A percentile compares a stretch with the other conserved stretches of the same genome.
Evolutionary conservation across 2,888 invertebrate species (phyloP).

Genomic region (Cephus rjabovi): DNA sequence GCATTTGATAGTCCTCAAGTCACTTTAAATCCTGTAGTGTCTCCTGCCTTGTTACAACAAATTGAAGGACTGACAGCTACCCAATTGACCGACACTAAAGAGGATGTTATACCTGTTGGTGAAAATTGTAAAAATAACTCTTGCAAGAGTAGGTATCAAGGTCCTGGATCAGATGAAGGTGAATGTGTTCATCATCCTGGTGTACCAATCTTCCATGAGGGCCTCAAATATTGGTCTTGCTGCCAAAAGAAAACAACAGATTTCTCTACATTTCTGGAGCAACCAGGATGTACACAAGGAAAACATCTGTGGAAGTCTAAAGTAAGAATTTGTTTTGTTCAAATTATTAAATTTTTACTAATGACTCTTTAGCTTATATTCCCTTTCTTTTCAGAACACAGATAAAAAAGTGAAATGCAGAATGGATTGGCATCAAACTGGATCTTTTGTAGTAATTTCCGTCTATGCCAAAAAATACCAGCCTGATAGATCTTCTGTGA

Average conservation of each 20-base stretch:
- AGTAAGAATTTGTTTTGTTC: conserved; percentile 61
- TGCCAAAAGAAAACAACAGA: conserved; percentile 92
- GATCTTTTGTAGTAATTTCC: conserved; percentile 83
- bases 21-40: conserved; percentile 71
- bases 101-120: conserved; percentile 73
- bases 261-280: conserved; percentile 91
- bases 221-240: conserved; percentile 97
- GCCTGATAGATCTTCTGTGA: conserved; percentile 79
- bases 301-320: conserved; percentile 88
- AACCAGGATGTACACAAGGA: conserved; percentile 89
- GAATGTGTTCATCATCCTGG: conserved; percentile 89
- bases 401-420: conserved; percentile 78
- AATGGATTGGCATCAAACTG: conserved; percentile 97
- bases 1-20: conserved; percentile 73
- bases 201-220: conserved; percentile 94
- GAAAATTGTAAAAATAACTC: conserved; percentile 89
- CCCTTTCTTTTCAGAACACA: conserved; percentile 66
- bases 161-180: conserved; percentile 72
- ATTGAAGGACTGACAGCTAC: conserved; percentile 64
- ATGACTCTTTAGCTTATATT: conserved; percentile 1
- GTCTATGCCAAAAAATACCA: conserved; percentile 93
- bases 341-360: background rate
- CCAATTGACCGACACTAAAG: conserved; percentile 47
- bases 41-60: conserved; percentile 76
- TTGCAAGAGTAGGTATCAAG: conserved; percentile 79